A percentile compares a stretch with the other conserved stretches of the same genome.
phyloP scores from a whole-genome alignment of 2,113 vertebrate species.

The Leptobrachium leishanense region DNA sequence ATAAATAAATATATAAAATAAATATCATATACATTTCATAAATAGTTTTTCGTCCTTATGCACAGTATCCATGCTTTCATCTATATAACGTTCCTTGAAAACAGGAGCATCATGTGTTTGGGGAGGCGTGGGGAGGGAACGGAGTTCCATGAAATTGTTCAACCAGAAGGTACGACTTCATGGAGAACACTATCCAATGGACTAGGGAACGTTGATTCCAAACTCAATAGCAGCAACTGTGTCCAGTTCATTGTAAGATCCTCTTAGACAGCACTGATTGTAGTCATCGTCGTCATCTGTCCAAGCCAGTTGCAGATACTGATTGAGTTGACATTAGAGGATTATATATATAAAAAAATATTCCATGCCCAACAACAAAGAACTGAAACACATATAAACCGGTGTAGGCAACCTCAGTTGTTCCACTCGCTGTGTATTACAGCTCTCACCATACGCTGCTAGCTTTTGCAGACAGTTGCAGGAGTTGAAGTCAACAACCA shows the following conservation, averaged over 20 bases:
- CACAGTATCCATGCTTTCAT: slow-evolving; percentile 89
- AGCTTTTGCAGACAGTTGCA: not conserved
- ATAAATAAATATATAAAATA: slow-evolving; percentile 99
- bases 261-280: slow-evolving; percentile 3
- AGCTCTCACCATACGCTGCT: not conserved
- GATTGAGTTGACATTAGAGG: slow-evolving; percentile 51
- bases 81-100: slow-evolving; percentile 77
- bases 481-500: not conserved
- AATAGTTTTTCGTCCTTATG: slow-evolving; percentile 92
- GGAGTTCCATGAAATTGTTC: slow-evolving; percentile 59
- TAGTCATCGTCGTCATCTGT: slow-evolving; percentile 4
- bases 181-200: slow-evolving; percentile 49
- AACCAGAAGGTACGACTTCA: slow-evolving; percentile 55
- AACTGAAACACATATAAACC: slow-evolving; percentile 52
- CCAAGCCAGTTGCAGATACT: slow-evolving; percentile 12
- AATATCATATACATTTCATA: slow-evolving; percentile 99
- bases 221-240: slow-evolving; percentile 56
- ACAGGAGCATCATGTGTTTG: slow-evolving; percentile 55
- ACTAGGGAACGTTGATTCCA: slow-evolving; percentile 23
- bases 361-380: slow-evolving; percentile 60
- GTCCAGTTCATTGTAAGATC: slow-evolving; percentile 31
- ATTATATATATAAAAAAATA: slow-evolving; percentile 52
- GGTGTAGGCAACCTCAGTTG: not conserved
- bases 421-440: not conserved
- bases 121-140: slow-evolving; percentile 55